phyloP scores from a whole-genome alignment of 1,140 invertebrate species.

The Drosophila malerkotliana region DNA sequence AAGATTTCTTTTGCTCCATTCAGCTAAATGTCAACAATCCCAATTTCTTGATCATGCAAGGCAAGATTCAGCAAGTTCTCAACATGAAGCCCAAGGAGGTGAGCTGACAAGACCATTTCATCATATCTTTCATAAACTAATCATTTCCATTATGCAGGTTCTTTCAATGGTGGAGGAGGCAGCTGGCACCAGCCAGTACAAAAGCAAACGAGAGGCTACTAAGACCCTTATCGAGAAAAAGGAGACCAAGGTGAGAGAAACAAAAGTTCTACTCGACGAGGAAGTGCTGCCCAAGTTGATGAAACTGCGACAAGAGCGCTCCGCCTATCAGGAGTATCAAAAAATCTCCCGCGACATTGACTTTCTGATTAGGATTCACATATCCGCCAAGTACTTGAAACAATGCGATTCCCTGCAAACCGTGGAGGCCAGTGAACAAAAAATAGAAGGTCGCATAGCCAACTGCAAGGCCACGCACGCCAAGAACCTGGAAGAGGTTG shows the following conservation, averaged over 20 bases:
- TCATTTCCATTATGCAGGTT: slow-evolving; percentile 86
- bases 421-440: slow-evolving; percentile 61
- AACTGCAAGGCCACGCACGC: slow-evolving; percentile 84
- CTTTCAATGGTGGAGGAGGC: slow-evolving; percentile 99
- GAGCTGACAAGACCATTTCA: slow-evolving; percentile 9
- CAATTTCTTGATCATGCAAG: slow-evolving; percentile 99
- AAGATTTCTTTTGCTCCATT: slow-evolving; percentile 97
- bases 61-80: slow-evolving; percentile 98
- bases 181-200: slow-evolving; percentile 98
- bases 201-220: slow-evolving; percentile 95
- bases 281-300: slow-evolving; percentile 94
- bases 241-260: slow-evolving; percentile 94
- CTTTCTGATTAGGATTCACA: slow-evolving; percentile 88
- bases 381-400: slow-evolving; percentile 74
- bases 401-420: slow-evolving; percentile 53
- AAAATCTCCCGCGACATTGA: slow-evolving; percentile 94
- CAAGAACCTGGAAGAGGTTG: slow-evolving; percentile 85
- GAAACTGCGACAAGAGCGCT: slow-evolving; percentile 93
- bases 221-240: slow-evolving; percentile 97
- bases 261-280: slow-evolving; percentile 92
- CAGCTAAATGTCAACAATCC: slow-evolving; percentile 99
- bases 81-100: slow-evolving; percentile 99
- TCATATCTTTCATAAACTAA: background rate
- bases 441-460: slow-evolving; percentile 62
- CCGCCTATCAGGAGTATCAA: slow-evolving; percentile 95